A percentile compares a stretch with the other conserved stretches of the same genome.
These are phyloP conservation scores for Aculops lycopersici DNA, from an alignment of 1,140 invertebrate genomes.

Conservation along the genomic window DNA sequence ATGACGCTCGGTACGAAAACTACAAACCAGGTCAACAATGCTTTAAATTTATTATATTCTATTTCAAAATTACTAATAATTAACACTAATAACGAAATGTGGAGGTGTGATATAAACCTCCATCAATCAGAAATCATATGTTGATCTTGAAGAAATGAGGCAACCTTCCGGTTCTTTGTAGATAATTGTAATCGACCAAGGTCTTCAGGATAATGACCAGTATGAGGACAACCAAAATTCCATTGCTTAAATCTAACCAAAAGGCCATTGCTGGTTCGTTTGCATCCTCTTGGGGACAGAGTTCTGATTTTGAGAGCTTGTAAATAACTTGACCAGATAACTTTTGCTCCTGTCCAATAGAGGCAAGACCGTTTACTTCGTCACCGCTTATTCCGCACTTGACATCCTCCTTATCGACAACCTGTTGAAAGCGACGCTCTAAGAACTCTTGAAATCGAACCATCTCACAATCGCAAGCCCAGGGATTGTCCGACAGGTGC, in stretches of 20 bases:
- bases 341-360: neutral
- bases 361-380: neutral
- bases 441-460: conserved; percentile 10
- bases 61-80: no score
- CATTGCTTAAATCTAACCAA: conserved; percentile 10
- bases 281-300: conserved; percentile 7
- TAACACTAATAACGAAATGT: no score
- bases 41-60: no score
- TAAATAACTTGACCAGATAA: neutral
- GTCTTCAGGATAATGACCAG: conserved; percentile 9
- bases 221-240: conserved; percentile 9
- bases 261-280: conserved; percentile 5
- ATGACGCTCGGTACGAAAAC: no score
- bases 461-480: conserved; percentile 11
- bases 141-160: conserved; percentile 10
- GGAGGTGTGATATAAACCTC: no score
- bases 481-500: conserved; percentile 9
- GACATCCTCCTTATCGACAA: conserved; percentile 8
- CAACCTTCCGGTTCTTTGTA: conserved; percentile 10
- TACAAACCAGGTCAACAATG: no score
- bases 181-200: conserved; percentile 10
- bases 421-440: conserved; percentile 7
- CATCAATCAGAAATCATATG: no score
- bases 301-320: conserved; percentile 8
- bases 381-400: conserved; percentile 4